phyloP scores from a whole-genome alignment of 2,113 vertebrate genomes.

The Tragelaphus scriptus region DNA sequence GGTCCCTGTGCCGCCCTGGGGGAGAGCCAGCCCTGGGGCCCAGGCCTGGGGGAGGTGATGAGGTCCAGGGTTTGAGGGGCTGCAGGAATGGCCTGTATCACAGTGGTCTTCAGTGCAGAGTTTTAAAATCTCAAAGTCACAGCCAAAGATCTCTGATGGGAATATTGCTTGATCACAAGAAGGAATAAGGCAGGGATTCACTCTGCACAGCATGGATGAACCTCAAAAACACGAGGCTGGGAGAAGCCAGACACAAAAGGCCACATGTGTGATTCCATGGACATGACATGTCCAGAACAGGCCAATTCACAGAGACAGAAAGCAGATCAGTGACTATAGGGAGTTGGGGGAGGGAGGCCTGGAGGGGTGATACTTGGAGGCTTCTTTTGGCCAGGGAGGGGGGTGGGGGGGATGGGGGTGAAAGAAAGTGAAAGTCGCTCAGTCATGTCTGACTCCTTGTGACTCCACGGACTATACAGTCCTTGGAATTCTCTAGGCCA shows the following conservation, averaged over 20 bases:
- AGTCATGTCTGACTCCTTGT: not conserved
- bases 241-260: not conserved
- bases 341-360: fast-evolving
- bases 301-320: fast-evolving
- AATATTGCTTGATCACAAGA: fast-evolving
- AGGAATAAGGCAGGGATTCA: not conserved
- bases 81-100: not conserved
- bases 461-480: not conserved
- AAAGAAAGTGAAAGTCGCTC: not conserved
- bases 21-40: not conserved
- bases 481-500: not conserved
- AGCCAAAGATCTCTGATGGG: not conserved
- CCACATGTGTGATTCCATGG: fast-evolving
- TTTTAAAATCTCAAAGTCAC: not conserved
- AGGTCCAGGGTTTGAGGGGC: not conserved
- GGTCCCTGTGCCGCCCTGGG: not conserved
- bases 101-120: not conserved
- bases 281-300: fast-evolving
- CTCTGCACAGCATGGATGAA: fast-evolving
- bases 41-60: not conserved
- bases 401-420: too few relatives aligned
- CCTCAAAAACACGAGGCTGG: fast-evolving
- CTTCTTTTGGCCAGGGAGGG: not conserved
- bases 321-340: fast-evolving
- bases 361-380: fast-evolving